A percentile compares a stretch with the other conserved stretches of the same genome.
Evolutionary conservation across 2,888 invertebrate species (phyloP).

Genomic region (Nymphalis polychloros): DNA sequence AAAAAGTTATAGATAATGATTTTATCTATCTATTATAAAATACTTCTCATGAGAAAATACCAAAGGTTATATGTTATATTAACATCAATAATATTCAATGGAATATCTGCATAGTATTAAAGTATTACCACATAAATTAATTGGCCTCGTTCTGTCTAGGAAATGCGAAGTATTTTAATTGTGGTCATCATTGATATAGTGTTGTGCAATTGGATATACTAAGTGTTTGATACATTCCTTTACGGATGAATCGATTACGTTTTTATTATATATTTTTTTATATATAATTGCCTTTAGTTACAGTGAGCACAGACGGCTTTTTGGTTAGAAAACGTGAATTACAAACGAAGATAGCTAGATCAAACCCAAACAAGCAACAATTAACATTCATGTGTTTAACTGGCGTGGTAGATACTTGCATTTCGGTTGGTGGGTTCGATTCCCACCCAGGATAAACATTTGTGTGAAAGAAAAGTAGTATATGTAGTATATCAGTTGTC

Average conservation of each 20-base stretch:
- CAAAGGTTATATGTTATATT: background rate
- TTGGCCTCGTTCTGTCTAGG: background rate
- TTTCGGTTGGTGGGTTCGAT: no score
- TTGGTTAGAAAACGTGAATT: no score
- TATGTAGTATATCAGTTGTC: no score
- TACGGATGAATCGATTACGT: background rate
- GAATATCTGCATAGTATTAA: slow-evolving; percentile 8
- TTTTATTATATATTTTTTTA: background rate
- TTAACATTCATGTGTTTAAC: no score
- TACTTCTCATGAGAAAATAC: background rate
- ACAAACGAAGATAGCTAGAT: no score
- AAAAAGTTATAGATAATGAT: background rate
- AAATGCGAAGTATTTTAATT: slow-evolving; percentile 18
- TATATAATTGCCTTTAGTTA: no score
- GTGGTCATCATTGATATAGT: slow-evolving; percentile 11
- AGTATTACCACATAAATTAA: background rate
- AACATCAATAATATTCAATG: slow-evolving; percentile 3
- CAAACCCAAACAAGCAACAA: no score
- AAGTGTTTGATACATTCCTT: slow-evolving; percentile 10
- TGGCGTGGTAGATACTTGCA: no score
- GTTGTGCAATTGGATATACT: slow-evolving; percentile 16
- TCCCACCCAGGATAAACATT: no score
- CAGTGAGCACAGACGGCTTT: no score
- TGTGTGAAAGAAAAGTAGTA: no score
- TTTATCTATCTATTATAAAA: background rate